Conservation (phyloP, 2,888 invertebrate genomes). For the Apantesis nais region DNA sequence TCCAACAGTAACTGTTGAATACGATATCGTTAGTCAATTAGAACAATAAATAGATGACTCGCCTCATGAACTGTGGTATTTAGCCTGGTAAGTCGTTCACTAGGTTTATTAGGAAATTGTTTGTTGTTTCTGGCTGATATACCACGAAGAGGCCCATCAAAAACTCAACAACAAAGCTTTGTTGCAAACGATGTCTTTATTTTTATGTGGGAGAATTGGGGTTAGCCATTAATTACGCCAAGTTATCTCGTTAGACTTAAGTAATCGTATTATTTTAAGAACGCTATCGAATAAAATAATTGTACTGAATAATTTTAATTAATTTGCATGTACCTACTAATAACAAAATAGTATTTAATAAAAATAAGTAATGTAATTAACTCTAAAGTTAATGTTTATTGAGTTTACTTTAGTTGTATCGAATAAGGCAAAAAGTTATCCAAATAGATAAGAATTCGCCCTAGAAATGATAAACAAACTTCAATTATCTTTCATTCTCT, state of each 20-base stretch:
- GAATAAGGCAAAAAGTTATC: too few species aligned
- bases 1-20: slow-evolving; percentile 18
- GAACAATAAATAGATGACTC: slow-evolving; percentile 52
- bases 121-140: slow-evolving; percentile 46
- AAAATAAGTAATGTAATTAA: neutral
- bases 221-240: slow-evolving; percentile 9
- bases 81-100: slow-evolving; percentile 45
- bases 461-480: slow-evolving; percentile 23
- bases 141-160: slow-evolving; percentile 39
- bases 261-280: neutral
- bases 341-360: neutral
- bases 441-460: too few species aligned
- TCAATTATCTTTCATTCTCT: slow-evolving; percentile 27
- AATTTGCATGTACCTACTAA: too few species aligned
- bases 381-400: too few species aligned
- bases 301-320: neutral
- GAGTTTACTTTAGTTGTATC: too few species aligned
- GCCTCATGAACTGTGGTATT: slow-evolving; percentile 47
- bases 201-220: slow-evolving; percentile 32
- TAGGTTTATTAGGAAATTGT: slow-evolving; percentile 53
- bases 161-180: slow-evolving; percentile 29
- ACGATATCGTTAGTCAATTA: slow-evolving; percentile 27
- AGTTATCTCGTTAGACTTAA: neutral
- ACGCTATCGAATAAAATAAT: neutral
- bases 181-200: slow-evolving; percentile 29